Evolutionary conservation across 2,113 vertebrate genomes (phyloP), one percentile per base, ranked within the genome.

Genomic region (Myxocyprinus asiaticus): DNA sequence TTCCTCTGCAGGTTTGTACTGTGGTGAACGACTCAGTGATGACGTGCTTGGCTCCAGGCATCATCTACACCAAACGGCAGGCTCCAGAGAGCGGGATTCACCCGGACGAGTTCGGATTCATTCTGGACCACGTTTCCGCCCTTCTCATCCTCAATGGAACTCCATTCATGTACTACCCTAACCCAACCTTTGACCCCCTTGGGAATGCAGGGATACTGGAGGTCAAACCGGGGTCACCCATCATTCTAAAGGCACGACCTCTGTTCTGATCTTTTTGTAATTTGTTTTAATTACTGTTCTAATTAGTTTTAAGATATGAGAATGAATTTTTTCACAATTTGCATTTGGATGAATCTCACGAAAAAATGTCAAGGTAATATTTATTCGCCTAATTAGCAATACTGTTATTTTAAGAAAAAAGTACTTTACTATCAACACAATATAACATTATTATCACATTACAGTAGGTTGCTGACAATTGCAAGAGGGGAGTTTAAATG

Each of bases 81-180:
- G 90, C 89, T 0, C 94, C 90, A 62, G 93, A 92, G 43, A 90
- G 88, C 58, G 94, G 94, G 0, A 88, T 95, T 62, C 93, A 91
- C 3, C 95, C 95, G 0, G 95, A 97, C 0, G 95, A 97, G 89
- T 96, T 96, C 5, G 96, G 96, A 78, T 96, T 97, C 89, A 88
- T 96, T 85, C 88, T 96, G 33, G 96, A 97, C 85, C 93, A 95
- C 6, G 95, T 97, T 0, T 91, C 92, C 5, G 87, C 94, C 0
- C 86, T 95, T 8, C 91, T 94, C 6, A 89, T 92, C 56, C 91
- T 97, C 71, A 97, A 97, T 82, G 92, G 92, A 56, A 96, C 95
- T 0, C 86, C 93, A 22, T 96, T 97, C 79, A 95, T 91, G 0
- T 96, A 97, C 86, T 97, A 95, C 82, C 95, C 96, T 0, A 95